These are phyloP conservation scores for Sebastes dallii DNA, from an alignment of 2,797 vertebrate genomes.

Conservation along the genomic window DNA sequence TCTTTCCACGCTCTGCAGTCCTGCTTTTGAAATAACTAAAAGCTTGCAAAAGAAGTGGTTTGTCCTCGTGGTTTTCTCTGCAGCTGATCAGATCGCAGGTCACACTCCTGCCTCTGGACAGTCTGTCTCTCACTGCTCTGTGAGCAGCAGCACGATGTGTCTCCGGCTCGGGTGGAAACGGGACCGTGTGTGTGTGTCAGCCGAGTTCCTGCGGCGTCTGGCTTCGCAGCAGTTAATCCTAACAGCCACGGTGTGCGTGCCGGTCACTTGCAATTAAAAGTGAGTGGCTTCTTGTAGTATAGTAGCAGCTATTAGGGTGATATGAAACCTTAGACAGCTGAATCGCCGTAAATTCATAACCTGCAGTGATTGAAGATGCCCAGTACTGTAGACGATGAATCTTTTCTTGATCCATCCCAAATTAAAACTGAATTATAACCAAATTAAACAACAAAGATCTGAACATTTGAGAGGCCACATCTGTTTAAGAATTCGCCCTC, in stretches of 20 bases:
- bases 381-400: too few relatives aligned
- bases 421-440: background rate
- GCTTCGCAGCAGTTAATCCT: constrained; percentile 38
- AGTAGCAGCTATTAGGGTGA: background rate
- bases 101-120: background rate
- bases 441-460: background rate
- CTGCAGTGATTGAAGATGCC: too few relatives aligned
- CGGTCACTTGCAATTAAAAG: constrained; percentile 42
- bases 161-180: constrained; percentile 14
- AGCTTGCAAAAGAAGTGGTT: background rate
- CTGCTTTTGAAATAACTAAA: background rate
- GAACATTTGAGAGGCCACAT: background rate
- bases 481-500: background rate
- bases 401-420: background rate
- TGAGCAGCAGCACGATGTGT: constrained; percentile 7
- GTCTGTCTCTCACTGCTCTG: background rate
- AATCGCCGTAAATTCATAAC: background rate
- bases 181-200: background rate
- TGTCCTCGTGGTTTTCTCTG: background rate
- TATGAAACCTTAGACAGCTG: background rate
- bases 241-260: constrained; percentile 42
- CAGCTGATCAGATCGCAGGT: background rate
- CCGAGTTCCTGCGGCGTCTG: background rate
- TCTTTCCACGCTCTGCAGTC: background rate
- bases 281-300: constrained; percentile 38